Conservation (phyloP, 2,113 vertebrate genomes). For the Sorex araneus region DNA sequence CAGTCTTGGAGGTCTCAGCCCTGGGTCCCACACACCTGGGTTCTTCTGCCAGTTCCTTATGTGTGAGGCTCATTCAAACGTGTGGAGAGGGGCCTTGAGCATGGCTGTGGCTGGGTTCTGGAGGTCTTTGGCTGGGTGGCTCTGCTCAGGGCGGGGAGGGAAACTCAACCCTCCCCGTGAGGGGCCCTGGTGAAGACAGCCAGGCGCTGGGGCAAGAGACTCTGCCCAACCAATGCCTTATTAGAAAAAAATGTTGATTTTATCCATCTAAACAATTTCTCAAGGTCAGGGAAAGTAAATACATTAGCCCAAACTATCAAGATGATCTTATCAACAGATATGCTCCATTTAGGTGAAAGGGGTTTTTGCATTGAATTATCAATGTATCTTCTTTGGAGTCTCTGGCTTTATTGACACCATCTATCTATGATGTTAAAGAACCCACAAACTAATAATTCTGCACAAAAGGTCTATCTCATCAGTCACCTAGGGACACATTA, state of each 20-base stretch:
- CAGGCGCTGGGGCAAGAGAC: too few relatives aligned
- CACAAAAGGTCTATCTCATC: background rate
- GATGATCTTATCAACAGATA: background rate
- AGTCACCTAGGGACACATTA: background rate
- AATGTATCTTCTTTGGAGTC: background rate
- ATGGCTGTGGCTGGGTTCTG: too few relatives aligned
- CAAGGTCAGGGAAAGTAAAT: conserved; percentile 15
- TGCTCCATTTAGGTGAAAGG: background rate
- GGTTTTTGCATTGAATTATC: conserved; percentile 50
- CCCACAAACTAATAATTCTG: background rate
- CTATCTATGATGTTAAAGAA: background rate
- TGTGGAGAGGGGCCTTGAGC: too few relatives aligned
- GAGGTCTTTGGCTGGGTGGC: too few relatives aligned
- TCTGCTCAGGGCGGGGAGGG: too few relatives aligned
- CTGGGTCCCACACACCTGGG: too few relatives aligned
- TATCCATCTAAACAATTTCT: background rate
- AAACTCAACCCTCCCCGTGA: too few relatives aligned
- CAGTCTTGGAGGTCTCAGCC: too few relatives aligned
- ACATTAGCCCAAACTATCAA: conserved; percentile 7
- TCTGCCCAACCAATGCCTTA: too few relatives aligned
- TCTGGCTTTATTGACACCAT: background rate
- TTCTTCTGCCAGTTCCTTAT: too few relatives aligned
- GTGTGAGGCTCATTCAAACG: too few relatives aligned
- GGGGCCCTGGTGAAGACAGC: too few relatives aligned
- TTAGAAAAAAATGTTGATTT: conserved; percentile 71